Evolutionary conservation across 2,888 invertebrate species (phyloP).

Genomic region (Mimumesa dahlbomi): DNA sequence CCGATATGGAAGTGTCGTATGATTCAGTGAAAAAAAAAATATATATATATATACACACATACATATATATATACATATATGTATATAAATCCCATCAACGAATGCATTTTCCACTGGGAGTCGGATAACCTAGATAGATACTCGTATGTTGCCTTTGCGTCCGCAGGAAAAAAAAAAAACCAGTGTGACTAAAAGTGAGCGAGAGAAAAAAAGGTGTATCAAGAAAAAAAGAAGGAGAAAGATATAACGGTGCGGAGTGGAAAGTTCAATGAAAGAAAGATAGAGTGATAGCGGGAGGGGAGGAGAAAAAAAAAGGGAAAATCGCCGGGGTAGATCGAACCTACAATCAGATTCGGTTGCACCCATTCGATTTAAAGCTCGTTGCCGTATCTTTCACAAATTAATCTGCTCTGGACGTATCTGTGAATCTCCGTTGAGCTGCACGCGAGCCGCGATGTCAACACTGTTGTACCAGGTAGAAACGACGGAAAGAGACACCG

Average conservation of each 20-base stretch:
- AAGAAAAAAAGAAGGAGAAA: too few species aligned
- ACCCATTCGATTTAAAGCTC: slow-evolving; percentile 38
- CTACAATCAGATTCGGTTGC: slow-evolving; percentile 18
- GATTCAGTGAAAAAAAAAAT: slow-evolving; percentile 22
- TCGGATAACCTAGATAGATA: slow-evolving; percentile 38
- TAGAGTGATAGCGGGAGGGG: not conserved
- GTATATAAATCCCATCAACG: slow-evolving; percentile 44
- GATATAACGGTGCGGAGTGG: too few species aligned
- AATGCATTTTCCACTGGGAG: slow-evolving; percentile 17
- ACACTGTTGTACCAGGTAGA: not conserved
- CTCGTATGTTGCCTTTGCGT: slow-evolving; percentile 21
- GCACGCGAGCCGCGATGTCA: slow-evolving; percentile 16
- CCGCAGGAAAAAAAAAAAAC: not conserved
- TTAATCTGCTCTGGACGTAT: slow-evolving; percentile 45
- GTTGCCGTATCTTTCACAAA: slow-evolving; percentile 39
- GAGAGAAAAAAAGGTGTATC: not conserved
- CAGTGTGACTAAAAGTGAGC: not conserved
- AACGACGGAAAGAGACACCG: not conserved
- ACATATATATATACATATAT: too few species aligned
- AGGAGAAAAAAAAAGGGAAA: too few species aligned
- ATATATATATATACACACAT: too few species aligned
- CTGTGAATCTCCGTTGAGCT: not conserved
- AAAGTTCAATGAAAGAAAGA: too few species aligned
- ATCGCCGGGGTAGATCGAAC: too few species aligned
- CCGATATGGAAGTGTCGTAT: slow-evolving; percentile 2